phyloP scores from a whole-genome alignment of 2,888 invertebrate species.

The Geophilus truncorum region DNA sequence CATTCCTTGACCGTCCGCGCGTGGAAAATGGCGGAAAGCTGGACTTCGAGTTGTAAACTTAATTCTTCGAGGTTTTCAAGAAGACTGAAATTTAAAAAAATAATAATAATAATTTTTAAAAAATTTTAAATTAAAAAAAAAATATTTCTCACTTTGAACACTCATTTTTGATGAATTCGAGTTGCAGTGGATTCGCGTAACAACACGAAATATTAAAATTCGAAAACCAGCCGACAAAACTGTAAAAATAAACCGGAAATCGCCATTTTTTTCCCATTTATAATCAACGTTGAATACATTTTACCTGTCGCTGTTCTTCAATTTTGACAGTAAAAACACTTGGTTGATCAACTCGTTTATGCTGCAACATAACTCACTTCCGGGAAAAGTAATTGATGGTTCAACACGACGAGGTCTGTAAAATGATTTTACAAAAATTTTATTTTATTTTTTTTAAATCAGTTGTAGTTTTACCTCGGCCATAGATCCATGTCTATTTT shows the following conservation, averaged over 20 bases:
- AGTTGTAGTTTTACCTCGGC: neutral
- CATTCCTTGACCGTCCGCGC: neutral
- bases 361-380: neutral
- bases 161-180: neutral
- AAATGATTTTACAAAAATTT: neutral
- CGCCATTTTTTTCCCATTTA: too few species aligned
- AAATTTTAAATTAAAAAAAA: too few species aligned
- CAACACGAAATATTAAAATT: neutral
- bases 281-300: too few species aligned
- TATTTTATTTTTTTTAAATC: too few species aligned
- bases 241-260: too few species aligned
- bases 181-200: conserved; percentile 25
- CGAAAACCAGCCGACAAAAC: conserved; percentile 32
- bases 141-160: neutral
- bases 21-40: neutral
- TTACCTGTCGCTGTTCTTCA: neutral
- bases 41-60: neutral
- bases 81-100: neutral
- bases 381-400: neutral
- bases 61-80: neutral
- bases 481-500: neutral
- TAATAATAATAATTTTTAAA: too few species aligned
- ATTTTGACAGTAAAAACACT: neutral
- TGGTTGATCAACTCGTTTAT: neutral
- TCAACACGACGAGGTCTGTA: neutral